Evolutionary conservation across 2,113 vertebrate species (phyloP), one percentile per base, ranked within the genome.

Genomic region (Prunella fulvescens): DNA sequence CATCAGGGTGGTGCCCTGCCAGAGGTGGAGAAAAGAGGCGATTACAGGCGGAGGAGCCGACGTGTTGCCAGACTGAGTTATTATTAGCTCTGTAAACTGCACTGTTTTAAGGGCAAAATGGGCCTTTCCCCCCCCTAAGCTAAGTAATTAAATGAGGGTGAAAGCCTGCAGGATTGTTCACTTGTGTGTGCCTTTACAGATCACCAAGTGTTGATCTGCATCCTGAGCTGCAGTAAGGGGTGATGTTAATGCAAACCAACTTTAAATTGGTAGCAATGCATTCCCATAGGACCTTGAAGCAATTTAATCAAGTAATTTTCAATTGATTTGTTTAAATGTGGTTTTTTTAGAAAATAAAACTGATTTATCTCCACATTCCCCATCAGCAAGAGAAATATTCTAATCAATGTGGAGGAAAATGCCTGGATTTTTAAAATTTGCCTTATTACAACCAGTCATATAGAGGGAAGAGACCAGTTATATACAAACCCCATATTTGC

Each of bases 1-100:
- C 60, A 98, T 35, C 86, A 99, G 29, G 15, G 97, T 35, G 29
- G 98, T 98, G 9, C 98, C 98, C 98, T 99, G 95, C 11, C 91
- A 72, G 87, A 94, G 19, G 65, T 42, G 61, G 81, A 57, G 82
- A 93, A 83, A 80, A 58, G 1, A 5, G 71, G 47, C 1, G 7
- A 53, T 61, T 54, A 16, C 3, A 1, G 11, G 66, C 0, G 0
- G 22, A 88, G 71, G 53, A 71, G 57, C 37, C 0, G 7, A 37
- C 0, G 1, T 57, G 70, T 51, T 91, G 87, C 47, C 85, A 96
- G 71, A 58, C 67, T 26, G 15, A 24, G 50, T 58, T 96, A 80
- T 95, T 88, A 58, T 90, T 70, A 78, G 56, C 76, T 91, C 74
- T 73, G 33, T 60, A 65, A 94, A 85, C 51, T 31, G 14, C 40